Base-by-base conservation (phyloP, 2,888 invertebrate genomes). In the Ophioninae sp. region DNA sequence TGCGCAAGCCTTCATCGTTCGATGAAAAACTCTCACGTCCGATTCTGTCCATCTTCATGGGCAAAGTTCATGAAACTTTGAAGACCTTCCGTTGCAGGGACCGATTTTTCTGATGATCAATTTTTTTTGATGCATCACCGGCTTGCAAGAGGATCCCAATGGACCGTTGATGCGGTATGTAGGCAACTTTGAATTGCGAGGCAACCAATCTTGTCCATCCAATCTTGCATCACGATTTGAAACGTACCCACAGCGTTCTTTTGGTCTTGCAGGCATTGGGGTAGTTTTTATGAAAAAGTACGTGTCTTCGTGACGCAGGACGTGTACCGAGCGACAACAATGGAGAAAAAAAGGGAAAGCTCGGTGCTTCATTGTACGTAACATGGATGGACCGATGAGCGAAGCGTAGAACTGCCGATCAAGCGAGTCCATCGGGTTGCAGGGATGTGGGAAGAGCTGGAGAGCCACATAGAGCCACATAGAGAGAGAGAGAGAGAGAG, bases 1-100 rank as follows among this genome's bases (percentile, higher is more conserved):
- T 73, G 74, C 79, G 69, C 82, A 81, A 81, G 80, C 86, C 83
- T 85, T 84, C 79, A 65, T 86, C 78, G 85, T 85, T 85, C 77
- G 68, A 56, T 65, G 74, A 63, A 64, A 69, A 71, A 63, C 79
- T 69, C 82, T 65, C 74, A 75, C 79, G 64, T 65, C 30, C 30
- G 30, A 2, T 30, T 30, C 2, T 30, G 1, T 30, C 30, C 3
- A 30, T 30, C 3, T 30, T 30, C 30, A 30, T 30, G 30, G 30
- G 30, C 30, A 30, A 30, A 30, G 30, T 30, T 30, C 3, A n/a
- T 30, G 30, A n/a, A n/a, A 30, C 30, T 30, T 30, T 30, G 30
- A 30, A 30, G 30, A 30, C 30, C 2, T 30, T 30, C 3, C 30
- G 30, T 3, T 30, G 30, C 30, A 30, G 30, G 30, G 30, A 30